A percentile compares a stretch with the other conserved stretches of the same genome.
phyloP scores from a whole-genome alignment of 2,888 invertebrate genomes.

The Drosophila monieri region DNA sequence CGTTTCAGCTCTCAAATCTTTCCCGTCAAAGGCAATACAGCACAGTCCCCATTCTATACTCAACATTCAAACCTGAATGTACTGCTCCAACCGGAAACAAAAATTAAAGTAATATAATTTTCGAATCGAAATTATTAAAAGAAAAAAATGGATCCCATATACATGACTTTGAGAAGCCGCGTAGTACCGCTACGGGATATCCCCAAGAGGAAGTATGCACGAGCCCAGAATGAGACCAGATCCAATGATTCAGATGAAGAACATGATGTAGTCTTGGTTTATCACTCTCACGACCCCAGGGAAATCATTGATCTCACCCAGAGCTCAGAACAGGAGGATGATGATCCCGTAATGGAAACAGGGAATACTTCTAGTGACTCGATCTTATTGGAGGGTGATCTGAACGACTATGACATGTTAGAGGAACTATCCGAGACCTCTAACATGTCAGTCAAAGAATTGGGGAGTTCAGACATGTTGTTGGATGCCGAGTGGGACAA shows the following conservation, averaged over 20 bases:
- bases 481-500: too few relatives aligned
- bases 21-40: too few relatives aligned
- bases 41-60: not conserved
- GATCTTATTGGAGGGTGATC: too few relatives aligned
- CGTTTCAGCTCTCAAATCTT: too few relatives aligned
- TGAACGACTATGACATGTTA: too few relatives aligned
- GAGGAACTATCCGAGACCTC: too few relatives aligned
- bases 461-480: too few relatives aligned
- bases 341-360: constrained; percentile 1
- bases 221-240: not conserved
- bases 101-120: not conserved
- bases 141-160: not conserved
- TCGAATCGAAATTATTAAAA: not conserved
- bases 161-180: not conserved
- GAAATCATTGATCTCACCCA: not conserved
- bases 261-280: not conserved
- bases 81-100: too few relatives aligned
- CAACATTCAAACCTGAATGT: not conserved
- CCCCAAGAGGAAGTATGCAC: not conserved
- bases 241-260: not conserved
- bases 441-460: too few relatives aligned
- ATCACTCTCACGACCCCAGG: not conserved
- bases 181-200: not conserved
- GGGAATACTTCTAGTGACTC: too few relatives aligned
- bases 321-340: not conserved